These are phyloP conservation scores for Callipepla squamata DNA, from an alignment of 2,113 vertebrate species.

Conservation along the genomic window DNA sequence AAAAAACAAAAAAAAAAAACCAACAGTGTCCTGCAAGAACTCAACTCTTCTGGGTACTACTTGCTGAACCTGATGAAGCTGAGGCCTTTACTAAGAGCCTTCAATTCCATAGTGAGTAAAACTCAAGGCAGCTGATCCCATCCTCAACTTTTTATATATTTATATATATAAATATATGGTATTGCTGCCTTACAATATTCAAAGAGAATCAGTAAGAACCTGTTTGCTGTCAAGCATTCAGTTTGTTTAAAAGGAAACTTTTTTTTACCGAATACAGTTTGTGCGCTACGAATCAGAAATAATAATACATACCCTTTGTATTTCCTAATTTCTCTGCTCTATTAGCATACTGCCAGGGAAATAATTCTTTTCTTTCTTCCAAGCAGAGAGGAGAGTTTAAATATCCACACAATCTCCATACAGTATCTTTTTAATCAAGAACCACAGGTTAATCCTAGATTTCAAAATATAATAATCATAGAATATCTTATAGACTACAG, in stretches of 20 bases:
- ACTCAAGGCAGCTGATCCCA: neutral
- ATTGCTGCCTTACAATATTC: neutral
- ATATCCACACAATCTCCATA: constrained; percentile 27
- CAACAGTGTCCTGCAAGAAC: neutral
- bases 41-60: neutral
- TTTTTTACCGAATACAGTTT: neutral
- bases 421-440: constrained; percentile 79
- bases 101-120: rapidly evolving
- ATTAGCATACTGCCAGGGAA: neutral
- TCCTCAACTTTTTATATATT: neutral
- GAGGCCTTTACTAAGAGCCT: rapidly evolving
- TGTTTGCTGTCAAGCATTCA: neutral
- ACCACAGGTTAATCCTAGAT: constrained; percentile 86
- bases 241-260: neutral
- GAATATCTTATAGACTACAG: constrained; percentile 74
- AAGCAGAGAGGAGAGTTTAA: constrained; percentile 21
- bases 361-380: neutral
- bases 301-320: neutral
- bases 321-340: neutral
- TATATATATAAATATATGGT: neutral
- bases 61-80: neutral
- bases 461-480: constrained; percentile 78
- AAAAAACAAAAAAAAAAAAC: neutral
- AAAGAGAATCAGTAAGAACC: neutral
- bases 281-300: neutral